phyloP scores from a whole-genome alignment of 2,797 vertebrate species.

The Micromesistius poutassou region DNA sequence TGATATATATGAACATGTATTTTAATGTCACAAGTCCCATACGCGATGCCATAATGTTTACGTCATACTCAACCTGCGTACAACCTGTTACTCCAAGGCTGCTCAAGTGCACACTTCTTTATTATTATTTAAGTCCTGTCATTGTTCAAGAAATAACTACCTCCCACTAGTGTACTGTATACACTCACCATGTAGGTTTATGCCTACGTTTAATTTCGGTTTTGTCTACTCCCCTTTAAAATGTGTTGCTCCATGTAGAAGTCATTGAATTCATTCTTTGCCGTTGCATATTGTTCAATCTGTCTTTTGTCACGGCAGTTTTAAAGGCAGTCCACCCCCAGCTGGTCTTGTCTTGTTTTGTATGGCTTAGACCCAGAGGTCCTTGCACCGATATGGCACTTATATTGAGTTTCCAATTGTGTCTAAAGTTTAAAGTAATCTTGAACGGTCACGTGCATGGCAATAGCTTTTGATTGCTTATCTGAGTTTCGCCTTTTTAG shows the following conservation, averaged over 20 bases:
- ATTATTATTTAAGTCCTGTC: background rate
- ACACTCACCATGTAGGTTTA: background rate
- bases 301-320: conserved; percentile 47
- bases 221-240: background rate
- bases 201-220: background rate
- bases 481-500: background rate
- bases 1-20: background rate
- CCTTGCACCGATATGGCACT: background rate
- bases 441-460: background rate
- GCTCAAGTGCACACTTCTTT: background rate
- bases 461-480: background rate
- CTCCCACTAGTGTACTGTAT: background rate
- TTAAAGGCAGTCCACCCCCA: conserved; percentile 24
- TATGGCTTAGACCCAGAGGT: background rate
- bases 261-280: background rate
- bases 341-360: background rate
- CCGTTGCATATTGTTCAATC: conserved; percentile 17
- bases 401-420: background rate
- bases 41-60: background rate
- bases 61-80: background rate
- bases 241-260: background rate
- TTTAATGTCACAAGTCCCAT: background rate
- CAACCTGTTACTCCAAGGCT: conserved; percentile 6
- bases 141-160: background rate
- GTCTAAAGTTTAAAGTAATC: background rate